Percentiles rank a stretch among this genome's conserved stretches.
These are phyloP conservation scores for Cirrhinus molitorella DNA, from an alignment of 2,797 vertebrate genomes.

Conservation along the genomic window DNA sequence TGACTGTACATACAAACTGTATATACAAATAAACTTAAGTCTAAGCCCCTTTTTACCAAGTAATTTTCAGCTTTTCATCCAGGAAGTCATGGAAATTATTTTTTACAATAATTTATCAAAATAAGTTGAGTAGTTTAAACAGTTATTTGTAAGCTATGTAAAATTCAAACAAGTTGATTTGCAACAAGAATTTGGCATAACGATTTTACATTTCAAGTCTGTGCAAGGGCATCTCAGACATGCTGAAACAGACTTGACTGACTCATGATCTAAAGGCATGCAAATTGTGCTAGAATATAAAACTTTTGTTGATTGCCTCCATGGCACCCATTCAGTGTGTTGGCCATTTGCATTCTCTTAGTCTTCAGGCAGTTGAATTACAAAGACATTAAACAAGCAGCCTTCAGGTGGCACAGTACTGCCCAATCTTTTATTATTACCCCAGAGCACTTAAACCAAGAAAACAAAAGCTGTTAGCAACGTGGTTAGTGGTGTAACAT, in stretches of 20 bases:
- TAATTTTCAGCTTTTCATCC: too few species aligned
- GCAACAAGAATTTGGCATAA: neutral
- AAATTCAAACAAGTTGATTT: too few species aligned
- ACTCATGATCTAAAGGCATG: slow-evolving; percentile 8
- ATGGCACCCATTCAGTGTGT: neutral
- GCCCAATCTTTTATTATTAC: slow-evolving; percentile 15
- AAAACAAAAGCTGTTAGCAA: neutral
- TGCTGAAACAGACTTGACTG: neutral
- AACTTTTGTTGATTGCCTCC: slow-evolving; percentile 23
- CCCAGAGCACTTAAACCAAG: neutral
- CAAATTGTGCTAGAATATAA: neutral
- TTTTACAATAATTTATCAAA: neutral
- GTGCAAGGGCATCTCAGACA: neutral
- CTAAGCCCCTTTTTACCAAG: too few species aligned
- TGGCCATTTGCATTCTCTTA: slow-evolving; percentile 19
- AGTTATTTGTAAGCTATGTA: neutral
- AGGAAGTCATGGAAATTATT: too few species aligned
- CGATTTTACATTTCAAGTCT: neutral
- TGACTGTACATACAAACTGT: too few species aligned
- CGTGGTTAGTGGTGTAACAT: neutral
- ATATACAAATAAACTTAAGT: too few species aligned
- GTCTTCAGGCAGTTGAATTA: slow-evolving; percentile 6
- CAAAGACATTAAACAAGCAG: slow-evolving; percentile 6
- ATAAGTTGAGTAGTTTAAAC: too few species aligned
- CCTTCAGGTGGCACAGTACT: neutral